Evolutionary conservation across 2,888 invertebrate species (phyloP).

Genomic region (Drosophila quinaria): DNA sequence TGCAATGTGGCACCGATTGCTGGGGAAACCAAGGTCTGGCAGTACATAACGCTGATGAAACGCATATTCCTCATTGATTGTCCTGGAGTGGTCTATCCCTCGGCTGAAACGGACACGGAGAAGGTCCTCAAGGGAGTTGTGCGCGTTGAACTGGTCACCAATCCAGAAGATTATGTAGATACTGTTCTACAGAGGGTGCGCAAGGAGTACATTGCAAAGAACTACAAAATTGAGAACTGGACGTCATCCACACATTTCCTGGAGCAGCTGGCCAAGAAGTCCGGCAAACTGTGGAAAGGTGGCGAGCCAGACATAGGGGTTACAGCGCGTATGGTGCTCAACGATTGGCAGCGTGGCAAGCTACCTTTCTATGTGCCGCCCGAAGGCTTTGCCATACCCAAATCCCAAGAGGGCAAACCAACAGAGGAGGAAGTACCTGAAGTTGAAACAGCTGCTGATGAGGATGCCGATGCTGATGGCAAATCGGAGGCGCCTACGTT

Average conservation of each 20-base stretch:
- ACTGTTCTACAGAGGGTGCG: conserved; percentile 95
- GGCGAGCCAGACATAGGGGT: conserved; percentile 98
- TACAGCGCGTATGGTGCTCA: conserved; percentile 97
- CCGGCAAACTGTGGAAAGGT: conserved; percentile 96
- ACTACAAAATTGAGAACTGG: conserved; percentile 95
- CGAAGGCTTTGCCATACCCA: conserved; percentile 91
- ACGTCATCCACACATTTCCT: conserved; percentile 93
- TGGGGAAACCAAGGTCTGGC: conserved; percentile 99
- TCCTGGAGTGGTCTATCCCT: conserved; percentile 99
- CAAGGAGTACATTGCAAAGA: conserved; percentile 94
- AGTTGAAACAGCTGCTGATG: conserved; percentile 36
- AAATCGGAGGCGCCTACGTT: conserved; percentile 83
- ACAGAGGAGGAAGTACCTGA: conserved; percentile 61
- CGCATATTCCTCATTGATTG: conserved; percentile 99
- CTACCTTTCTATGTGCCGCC: conserved; percentile 97
- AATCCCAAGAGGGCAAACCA: conserved; percentile 85
- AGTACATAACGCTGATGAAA: conserved; percentile 99
- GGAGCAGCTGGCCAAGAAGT: conserved; percentile 93
- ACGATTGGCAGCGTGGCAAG: conserved; percentile 99
- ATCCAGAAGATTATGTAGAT: conserved; percentile 97
- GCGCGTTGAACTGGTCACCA: conserved; percentile 96
- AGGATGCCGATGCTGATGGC: conserved; percentile 66
- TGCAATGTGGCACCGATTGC: conserved; percentile 99
- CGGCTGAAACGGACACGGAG: conserved; percentile 97
- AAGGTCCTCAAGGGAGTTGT: conserved; percentile 99